phyloP scores from a whole-genome alignment of 2,888 invertebrate species.

The Euspilapteryx auroguttella region DNA sequence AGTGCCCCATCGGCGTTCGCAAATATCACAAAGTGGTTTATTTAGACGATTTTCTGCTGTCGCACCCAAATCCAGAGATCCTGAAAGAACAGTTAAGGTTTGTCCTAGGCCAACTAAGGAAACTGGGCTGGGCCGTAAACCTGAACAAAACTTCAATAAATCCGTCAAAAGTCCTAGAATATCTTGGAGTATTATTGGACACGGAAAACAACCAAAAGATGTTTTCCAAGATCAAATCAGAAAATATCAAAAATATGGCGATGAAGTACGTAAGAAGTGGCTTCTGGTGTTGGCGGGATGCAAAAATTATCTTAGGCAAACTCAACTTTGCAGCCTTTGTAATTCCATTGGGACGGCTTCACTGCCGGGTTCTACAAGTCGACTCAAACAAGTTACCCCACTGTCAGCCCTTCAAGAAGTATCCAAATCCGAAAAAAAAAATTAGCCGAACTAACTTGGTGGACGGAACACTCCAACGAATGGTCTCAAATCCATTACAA shows the following conservation, averaged over 20 bases:
- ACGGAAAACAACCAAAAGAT: neutral
- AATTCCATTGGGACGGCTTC: neutral
- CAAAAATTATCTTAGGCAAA: neutral
- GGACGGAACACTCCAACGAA: neutral
- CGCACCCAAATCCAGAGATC: conserved; percentile 4
- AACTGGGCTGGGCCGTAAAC: conserved; percentile 10
- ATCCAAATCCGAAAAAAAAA: neutral
- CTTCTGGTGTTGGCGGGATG: neutral
- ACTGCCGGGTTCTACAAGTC: neutral
- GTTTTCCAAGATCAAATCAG: neutral
- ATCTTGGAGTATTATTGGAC: conserved; percentile 1
- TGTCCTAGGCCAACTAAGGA: conserved; percentile 3
- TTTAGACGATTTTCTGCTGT: conserved; percentile 9
- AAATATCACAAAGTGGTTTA: too few species aligned
- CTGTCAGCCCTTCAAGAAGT: neutral
- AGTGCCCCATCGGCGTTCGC: conserved; percentile 8
- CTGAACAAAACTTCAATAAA: conserved; percentile 5
- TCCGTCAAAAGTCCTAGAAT: conserved; percentile 3
- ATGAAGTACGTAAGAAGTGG: neutral
- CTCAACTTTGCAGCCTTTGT: neutral
- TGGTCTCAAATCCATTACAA: neutral
- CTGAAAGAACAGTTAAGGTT: conserved; percentile 4
- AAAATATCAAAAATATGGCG: neutral
- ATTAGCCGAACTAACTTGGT: neutral
- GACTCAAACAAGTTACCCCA: neutral